Conservation (phyloP, 2,797 vertebrate species). For the Chelon labrosus region DNA sequence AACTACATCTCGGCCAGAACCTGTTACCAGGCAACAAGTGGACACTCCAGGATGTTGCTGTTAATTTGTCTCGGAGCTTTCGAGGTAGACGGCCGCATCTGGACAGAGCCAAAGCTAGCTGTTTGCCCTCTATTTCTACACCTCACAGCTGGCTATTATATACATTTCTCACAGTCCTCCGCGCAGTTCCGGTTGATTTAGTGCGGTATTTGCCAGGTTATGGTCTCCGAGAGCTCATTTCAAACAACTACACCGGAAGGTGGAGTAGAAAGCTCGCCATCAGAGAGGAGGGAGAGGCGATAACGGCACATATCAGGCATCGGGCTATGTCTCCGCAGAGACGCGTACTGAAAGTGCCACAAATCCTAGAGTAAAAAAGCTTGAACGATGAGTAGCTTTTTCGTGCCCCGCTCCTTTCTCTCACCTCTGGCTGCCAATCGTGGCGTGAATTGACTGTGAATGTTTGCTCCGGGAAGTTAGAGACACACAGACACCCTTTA, state of each 20-base stretch:
- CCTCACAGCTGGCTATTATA: background rate
- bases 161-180: constrained; percentile 23
- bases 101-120: background rate
- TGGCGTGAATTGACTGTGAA: background rate
- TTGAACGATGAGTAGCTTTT: constrained; percentile 2
- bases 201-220: constrained; percentile 8
- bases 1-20: constrained; percentile 11
- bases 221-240: background rate
- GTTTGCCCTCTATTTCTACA: background rate
- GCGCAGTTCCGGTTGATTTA: constrained; percentile 26
- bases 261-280: background rate
- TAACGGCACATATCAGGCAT: background rate
- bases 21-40: constrained; percentile 37
- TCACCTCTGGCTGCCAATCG: constrained; percentile 3
- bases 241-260: background rate
- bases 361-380: background rate
- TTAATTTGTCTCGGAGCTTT: constrained; percentile 25
- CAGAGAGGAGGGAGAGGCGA: background rate
- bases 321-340: background rate
- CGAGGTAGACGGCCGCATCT: constrained; percentile 5
- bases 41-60: constrained; percentile 15
- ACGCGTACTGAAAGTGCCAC: background rate
- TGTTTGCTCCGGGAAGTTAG: constrained; percentile 10
- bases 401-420: constrained; percentile 5
- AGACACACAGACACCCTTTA: constrained; percentile 1